These are phyloP conservation scores for Ischnura elegans DNA, from an alignment of 2,888 invertebrate species.

Conservation along the genomic window DNA sequence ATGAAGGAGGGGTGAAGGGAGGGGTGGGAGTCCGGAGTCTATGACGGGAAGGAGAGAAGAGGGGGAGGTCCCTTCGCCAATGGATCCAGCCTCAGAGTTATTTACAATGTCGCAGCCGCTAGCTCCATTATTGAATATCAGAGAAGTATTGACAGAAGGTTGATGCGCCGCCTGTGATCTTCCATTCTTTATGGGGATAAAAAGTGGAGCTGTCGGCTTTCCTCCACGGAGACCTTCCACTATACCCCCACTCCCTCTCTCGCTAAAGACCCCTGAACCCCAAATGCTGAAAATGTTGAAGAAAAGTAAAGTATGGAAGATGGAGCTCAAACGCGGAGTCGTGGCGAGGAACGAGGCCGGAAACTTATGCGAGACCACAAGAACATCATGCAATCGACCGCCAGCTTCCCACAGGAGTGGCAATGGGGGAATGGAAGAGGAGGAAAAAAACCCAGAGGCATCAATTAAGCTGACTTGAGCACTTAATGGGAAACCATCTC, in stretches of 20 bases:
- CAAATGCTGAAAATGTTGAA: no score
- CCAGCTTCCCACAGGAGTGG: no score
- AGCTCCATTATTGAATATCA: conserved; percentile 68
- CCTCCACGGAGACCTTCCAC: conserved; percentile 23
- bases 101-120: conserved; percentile 57
- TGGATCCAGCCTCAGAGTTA: conserved; percentile 24
- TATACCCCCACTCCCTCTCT: background rate
- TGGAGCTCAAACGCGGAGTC: background rate
- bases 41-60: background rate
- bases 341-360: background rate
- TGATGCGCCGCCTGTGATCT: conserved; percentile 68
- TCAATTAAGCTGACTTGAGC: no score
- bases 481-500: no score
- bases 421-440: no score
- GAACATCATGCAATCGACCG: background rate
- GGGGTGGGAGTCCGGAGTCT: background rate
- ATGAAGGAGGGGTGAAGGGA: background rate
- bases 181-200: conserved; percentile 69
- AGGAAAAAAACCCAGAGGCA: no score
- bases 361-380: background rate
- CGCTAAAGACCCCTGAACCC: no score
- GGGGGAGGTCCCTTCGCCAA: background rate
- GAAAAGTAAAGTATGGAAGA: no score
- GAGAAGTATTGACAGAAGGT: conserved; percentile 69
- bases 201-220: conserved; percentile 66